Evolutionary conservation across 1,140 invertebrate genomes (phyloP), one percentile per base, ranked within the genome.

Genomic region (Chironomus tepperi): DNA sequence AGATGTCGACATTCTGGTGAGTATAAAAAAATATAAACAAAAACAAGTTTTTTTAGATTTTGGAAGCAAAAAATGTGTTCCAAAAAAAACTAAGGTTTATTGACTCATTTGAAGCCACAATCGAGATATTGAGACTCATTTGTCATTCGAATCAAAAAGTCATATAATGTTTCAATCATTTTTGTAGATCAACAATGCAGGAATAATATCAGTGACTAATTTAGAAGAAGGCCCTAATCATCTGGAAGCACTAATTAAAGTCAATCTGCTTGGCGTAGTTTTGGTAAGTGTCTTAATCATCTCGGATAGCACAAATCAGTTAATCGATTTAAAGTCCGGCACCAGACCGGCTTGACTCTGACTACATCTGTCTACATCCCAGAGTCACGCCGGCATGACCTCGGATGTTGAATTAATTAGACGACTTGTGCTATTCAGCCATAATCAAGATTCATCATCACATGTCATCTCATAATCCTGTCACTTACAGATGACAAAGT

Each of bases 161-260:
- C n/a, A n/a, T n/a, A n/a, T n/a, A n/a, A n/a, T n/a, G n/a, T n/a
- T n/a, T n/a, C n/a, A n/a, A n/a, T n/a, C 2, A 0, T 70, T 70
- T 70, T 7, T 7, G 5, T n/a, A 70, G 65, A 70, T 70, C 1
- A 82, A 82, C 42, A 82, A 82, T 76, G 81, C 81, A 8, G 81
- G 81, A 2, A 76, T 82, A 0, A 81, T 82, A 79, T 80, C 80
- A 65, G 80, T 82, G 78, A 80, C 79, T 16, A 80, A 79, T 0
- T 80, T 80, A 0, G 79, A 78, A 7, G 70, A 80, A 18, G 81
- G 79, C 42, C 79, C 77, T 65, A 80, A 81, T 34, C 79, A 81
- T 74, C 80, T 82, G 42, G 80, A 81, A 43, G 79, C 77, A 0
- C 81, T 81, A 10, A 75, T 82, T 42, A 77, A 80, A 67, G 80